Base-by-base conservation (phyloP, 2,797 vertebrate species). In the Onychomys arenicola region DNA sequence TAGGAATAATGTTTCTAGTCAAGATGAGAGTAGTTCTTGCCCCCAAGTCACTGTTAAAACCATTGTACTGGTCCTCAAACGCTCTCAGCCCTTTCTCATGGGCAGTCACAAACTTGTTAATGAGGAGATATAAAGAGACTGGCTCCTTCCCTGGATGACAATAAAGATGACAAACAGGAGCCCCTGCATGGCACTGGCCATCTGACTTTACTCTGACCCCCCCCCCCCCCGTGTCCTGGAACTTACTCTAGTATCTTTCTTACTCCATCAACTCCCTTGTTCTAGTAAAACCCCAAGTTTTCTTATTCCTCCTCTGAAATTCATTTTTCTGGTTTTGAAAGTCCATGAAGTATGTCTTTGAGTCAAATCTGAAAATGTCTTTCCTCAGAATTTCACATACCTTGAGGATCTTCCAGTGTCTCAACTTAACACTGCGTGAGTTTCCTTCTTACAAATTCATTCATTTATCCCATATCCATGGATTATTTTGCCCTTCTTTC, bases 351-450 rank as follows among this genome's bases (percentile, higher is more conserved):
- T 67, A 83, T 21, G 83, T 77, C 16, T 89, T 83, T 61, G 67
- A 94, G 23, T 93, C 78, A 92, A 95, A 96, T 92, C 12, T 71
- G 61, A 97, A 77, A 55, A n/a, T 55, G 37, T 23, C 34, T 67
- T 92, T 87, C 90, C 67, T 78, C 82, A 80, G 89, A 94, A 91
- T 85, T 34, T 29, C n/a, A 32, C 17, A 52, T 11, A 78, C 93
- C 76, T 75, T 67, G 61, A 80, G 92, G 78, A 71, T 52, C 80
- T 92, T 69, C 40, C 17, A 85, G 32, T 46, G 84, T n/a, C 67
- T 67, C 93, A 76, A 17, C 12, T n/a, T 63, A 93, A 9, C 82
- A 32, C 34, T 46, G 0, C 27, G 16, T 8, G 12, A 73, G 23
- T 87, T 81, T 80, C 63, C 59, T 27, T 75, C 57, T 49, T 63